Conservation (phyloP, 2,113 vertebrate species). For the Crotalus viridis region DNA sequence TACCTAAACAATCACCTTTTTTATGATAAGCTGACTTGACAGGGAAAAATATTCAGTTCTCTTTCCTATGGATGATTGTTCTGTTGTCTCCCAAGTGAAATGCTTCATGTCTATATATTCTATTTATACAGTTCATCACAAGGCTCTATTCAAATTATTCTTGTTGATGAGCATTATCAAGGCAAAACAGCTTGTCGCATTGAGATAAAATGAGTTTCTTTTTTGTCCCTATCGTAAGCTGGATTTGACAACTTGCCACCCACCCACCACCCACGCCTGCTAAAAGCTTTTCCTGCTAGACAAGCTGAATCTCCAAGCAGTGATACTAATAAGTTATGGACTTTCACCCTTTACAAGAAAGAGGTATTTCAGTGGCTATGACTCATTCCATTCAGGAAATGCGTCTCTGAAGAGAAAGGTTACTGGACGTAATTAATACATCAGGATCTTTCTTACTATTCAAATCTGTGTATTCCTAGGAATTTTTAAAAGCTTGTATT, state of each 20-base stretch:
- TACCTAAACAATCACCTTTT: slow-evolving; percentile 8
- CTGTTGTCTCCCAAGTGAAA: slow-evolving; percentile 18
- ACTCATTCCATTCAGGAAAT: slow-evolving; percentile 39
- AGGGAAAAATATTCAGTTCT: not conserved
- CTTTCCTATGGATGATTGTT: slow-evolving; percentile 13
- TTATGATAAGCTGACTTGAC: not conserved
- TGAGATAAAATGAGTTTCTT: slow-evolving; percentile 31
- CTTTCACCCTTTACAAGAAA: slow-evolving; percentile 4
- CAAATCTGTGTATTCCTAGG: not conserved
- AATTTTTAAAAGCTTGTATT: not conserved
- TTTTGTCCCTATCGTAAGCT: slow-evolving; percentile 27
- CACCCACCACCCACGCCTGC: not conserved
- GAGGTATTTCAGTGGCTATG: slow-evolving; percentile 17
- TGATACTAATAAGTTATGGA: slow-evolving; percentile 36
- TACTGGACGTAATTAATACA: not conserved
- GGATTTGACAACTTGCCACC: slow-evolving; percentile 42
- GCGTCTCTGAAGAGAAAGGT: not conserved
- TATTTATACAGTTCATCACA: slow-evolving; percentile 30
- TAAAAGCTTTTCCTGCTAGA: slow-evolving; percentile 41
- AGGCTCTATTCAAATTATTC: slow-evolving; percentile 35
- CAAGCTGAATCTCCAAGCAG: slow-evolving; percentile 44
- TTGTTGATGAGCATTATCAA: slow-evolving; percentile 49
- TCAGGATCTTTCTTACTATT: not conserved
- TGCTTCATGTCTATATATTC: not conserved
- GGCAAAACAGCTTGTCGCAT: slow-evolving; percentile 45